A percentile compares a stretch with the other conserved stretches of the same genome.
Evolutionary conservation across 2,797 vertebrate species (phyloP).

Genomic region (Gambusia yucatana): DNA sequence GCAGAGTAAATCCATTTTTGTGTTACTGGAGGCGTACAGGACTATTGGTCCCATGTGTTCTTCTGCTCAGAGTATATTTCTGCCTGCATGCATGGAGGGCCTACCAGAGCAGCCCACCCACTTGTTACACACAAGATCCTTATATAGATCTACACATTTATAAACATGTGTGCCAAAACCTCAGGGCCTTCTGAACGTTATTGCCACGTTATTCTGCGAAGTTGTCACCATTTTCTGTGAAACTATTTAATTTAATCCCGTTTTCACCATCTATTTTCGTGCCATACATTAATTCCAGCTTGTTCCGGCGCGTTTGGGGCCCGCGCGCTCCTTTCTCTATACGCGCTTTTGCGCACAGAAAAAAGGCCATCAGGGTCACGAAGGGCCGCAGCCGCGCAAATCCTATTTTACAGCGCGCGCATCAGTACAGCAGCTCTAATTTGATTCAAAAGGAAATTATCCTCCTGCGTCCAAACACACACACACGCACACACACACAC

Average conservation of each 20-base stretch:
- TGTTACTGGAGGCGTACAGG: slow-evolving; percentile 24
- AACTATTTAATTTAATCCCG: neutral
- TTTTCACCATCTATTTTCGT: neutral
- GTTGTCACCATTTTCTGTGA: neutral
- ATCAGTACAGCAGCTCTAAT: neutral
- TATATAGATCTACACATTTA: neutral
- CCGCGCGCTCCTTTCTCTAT: neutral
- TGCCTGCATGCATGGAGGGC: neutral
- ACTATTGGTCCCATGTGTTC: slow-evolving; percentile 16
- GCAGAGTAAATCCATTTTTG: slow-evolving; percentile 34
- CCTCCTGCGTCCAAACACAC: neutral
- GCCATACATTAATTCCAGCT: neutral
- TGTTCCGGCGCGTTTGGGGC: neutral
- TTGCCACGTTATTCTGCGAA: neutral
- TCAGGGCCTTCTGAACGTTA: neutral
- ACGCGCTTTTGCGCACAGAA: slow-evolving; percentile 57
- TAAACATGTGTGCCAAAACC: neutral
- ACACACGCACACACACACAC: neutral
- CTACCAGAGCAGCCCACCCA: neutral
- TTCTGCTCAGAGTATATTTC: slow-evolving; percentile 3
- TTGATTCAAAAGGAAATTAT: neutral
- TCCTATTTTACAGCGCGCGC: neutral
- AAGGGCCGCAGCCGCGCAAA: slow-evolving; percentile 24
- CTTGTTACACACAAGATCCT: slow-evolving; percentile 17
- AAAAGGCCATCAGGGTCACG: slow-evolving; percentile 48